Evolutionary conservation across 2,888 invertebrate species (phyloP).

Genomic region (Myopa tessellatipennis): DNA sequence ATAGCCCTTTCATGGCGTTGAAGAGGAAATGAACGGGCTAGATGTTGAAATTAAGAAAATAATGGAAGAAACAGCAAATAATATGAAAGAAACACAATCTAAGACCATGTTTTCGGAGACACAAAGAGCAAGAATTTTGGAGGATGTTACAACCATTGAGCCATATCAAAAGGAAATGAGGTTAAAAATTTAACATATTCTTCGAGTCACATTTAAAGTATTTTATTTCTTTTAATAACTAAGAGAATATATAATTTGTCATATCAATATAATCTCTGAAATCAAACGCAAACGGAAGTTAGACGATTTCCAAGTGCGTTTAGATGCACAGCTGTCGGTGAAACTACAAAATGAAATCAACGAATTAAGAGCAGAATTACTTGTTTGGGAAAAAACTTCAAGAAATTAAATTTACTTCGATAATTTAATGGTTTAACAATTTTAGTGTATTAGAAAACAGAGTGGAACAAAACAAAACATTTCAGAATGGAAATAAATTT

Average conservation of each 20-base stretch:
- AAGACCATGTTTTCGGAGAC: background rate
- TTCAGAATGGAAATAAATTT: too few species aligned
- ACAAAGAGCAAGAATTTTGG: background rate
- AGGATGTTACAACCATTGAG: background rate
- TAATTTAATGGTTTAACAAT: too few species aligned
- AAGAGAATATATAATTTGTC: background rate
- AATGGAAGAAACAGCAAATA: background rate
- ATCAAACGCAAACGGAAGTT: background rate
- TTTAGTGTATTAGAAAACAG: too few species aligned
- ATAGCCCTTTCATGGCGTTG: background rate
- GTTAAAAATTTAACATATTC: background rate
- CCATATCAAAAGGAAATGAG: slow-evolving; percentile 2
- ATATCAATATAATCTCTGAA: background rate
- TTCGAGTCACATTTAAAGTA: background rate
- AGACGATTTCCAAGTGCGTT: background rate
- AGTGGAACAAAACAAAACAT: too few species aligned
- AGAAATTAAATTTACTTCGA: background rate
- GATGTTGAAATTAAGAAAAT: background rate
- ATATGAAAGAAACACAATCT: background rate
- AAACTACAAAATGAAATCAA: background rate
- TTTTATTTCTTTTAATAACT: background rate
- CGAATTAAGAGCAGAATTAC: background rate
- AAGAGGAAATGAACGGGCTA: background rate
- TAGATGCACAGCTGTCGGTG: background rate
- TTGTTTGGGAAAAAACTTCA: background rate